phyloP scores from a whole-genome alignment of 2,113 vertebrate genomes.

The Uropsilus gracilis region DNA sequence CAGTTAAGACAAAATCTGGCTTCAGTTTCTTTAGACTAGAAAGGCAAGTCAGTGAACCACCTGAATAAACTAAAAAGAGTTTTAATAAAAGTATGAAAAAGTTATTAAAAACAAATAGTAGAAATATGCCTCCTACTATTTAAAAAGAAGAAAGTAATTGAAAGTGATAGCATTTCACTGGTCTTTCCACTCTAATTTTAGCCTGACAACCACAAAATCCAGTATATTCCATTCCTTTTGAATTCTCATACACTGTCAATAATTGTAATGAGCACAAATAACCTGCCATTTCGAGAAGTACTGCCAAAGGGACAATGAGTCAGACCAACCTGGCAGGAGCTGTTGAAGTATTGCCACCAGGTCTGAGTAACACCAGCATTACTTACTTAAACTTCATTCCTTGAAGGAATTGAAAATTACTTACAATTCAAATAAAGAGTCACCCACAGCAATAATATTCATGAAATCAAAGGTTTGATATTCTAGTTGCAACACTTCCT shows the following conservation, averaged over 20 bases:
- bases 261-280: neutral
- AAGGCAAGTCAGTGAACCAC: slow-evolving; percentile 33
- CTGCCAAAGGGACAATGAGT: neutral
- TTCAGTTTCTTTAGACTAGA: neutral
- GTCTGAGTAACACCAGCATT: neutral
- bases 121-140: neutral
- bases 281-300: neutral
- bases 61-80: neutral
- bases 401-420: neutral
- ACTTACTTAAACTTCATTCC: neutral
- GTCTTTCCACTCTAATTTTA: neutral
- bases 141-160: neutral
- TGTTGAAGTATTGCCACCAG: neutral
- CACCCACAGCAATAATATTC: neutral
- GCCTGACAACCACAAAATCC: neutral
- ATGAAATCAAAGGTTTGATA: neutral
- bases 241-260: neutral
- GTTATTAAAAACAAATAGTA: slow-evolving; percentile 5
- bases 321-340: neutral
- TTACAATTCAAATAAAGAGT: neutral
- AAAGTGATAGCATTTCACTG: neutral
- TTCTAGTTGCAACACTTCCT: neutral
- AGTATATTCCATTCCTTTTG: too few species aligned
- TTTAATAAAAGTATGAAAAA: slow-evolving; percentile 22
- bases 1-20: neutral